Percentiles rank a stretch among this genome's conserved stretches.
Conservation (phyloP, 2,888 invertebrate genomes). For the Drosophila anomelani region DNA sequence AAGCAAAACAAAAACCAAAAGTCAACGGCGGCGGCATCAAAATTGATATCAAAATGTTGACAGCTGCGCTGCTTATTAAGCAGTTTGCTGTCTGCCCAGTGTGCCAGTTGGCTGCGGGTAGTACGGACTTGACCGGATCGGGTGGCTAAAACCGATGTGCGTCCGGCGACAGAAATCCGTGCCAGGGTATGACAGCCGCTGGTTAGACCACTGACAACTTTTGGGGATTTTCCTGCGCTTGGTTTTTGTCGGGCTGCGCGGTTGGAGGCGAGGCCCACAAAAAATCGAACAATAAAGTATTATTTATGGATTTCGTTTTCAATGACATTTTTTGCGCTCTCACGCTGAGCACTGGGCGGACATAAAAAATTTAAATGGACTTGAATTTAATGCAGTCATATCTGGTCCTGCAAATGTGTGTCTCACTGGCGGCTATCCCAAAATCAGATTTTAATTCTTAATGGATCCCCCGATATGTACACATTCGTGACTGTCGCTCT, state of each 20-base stretch:
- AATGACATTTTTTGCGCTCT: constrained; percentile 46
- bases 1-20: constrained; percentile 22
- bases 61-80: constrained; percentile 77
- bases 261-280: constrained; percentile 21
- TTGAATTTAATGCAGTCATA: constrained; percentile 64
- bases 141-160: background rate
- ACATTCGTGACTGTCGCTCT: constrained; percentile 18
- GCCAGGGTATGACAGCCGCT: constrained; percentile 9
- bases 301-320: constrained; percentile 68
- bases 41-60: constrained; percentile 53
- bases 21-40: constrained; percentile 21
- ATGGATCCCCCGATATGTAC: constrained; percentile 30
- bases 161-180: background rate
- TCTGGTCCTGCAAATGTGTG: constrained; percentile 12
- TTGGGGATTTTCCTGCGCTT: constrained; percentile 6
- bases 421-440: constrained; percentile 52
- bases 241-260: constrained; percentile 18
- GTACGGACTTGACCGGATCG: background rate
- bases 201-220: constrained; percentile 5
- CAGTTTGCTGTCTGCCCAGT: constrained; percentile 51
- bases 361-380: constrained; percentile 55
- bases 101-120: background rate
- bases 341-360: constrained; percentile 12
- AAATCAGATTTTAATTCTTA: constrained; percentile 62
- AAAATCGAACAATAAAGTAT: constrained; percentile 58